These are phyloP conservation scores for Globicephala melas DNA, from an alignment of 2,113 vertebrate species.

Conservation along the genomic window DNA sequence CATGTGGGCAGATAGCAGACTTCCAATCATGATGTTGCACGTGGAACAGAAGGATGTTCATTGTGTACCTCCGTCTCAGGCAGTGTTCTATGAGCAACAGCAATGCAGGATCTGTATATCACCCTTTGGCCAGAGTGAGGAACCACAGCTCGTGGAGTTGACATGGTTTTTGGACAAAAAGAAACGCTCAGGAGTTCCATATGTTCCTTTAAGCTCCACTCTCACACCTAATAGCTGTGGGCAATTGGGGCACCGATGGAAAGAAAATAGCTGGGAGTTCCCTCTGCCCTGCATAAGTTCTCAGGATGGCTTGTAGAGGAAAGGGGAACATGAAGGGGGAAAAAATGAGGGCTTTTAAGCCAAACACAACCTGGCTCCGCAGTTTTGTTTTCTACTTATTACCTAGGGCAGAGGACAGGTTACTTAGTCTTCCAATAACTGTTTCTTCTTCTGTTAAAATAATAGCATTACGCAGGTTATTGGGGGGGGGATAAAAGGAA, in stretches of 20 bases:
- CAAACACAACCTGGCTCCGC: not conserved
- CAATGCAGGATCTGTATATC: not conserved
- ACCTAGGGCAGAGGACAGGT: not conserved
- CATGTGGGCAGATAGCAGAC: not conserved
- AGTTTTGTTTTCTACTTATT: not conserved
- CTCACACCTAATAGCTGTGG: not conserved
- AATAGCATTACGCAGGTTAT: not conserved
- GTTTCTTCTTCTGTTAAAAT: not conserved
- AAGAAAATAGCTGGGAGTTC: not conserved
- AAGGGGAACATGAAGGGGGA: not conserved
- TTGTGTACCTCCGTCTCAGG: not conserved
- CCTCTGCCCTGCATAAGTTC: not conserved
- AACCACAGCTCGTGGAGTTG: not conserved
- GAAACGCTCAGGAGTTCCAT: not conserved
- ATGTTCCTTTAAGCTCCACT: not conserved
- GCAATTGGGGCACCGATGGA: not conserved
- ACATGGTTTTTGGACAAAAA: not conserved
- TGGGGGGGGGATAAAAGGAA: not conserved
- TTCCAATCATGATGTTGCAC: not conserved
- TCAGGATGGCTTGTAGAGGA: not conserved
- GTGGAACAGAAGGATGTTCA: not conserved
- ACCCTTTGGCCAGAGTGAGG: not conserved
- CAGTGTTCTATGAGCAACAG: not conserved
- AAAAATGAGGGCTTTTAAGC: not conserved
- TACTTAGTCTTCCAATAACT: not conserved